These are phyloP conservation scores for Drepana falcataria DNA, from an alignment of 2,888 invertebrate species.

Conservation along the genomic window DNA sequence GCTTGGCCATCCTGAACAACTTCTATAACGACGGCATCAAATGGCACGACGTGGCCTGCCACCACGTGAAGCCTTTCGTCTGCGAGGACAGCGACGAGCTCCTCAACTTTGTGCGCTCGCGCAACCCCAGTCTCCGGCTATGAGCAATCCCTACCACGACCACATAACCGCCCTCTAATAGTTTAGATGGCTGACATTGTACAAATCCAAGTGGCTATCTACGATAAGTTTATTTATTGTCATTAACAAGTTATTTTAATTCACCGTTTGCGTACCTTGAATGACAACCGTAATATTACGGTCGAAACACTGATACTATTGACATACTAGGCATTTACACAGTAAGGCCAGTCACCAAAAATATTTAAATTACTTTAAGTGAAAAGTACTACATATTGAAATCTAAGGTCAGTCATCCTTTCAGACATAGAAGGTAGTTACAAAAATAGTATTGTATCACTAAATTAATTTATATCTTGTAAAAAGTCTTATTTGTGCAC, in stretches of 20 bases:
- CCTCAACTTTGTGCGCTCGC: slow-evolving; percentile 92
- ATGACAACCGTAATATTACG: slow-evolving; percentile 4
- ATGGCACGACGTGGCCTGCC: slow-evolving; percentile 93
- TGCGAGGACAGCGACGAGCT: slow-evolving; percentile 95
- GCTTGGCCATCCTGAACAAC: slow-evolving; percentile 92
- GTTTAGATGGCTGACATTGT: slow-evolving; percentile 66
- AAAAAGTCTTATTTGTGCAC: slow-evolving; percentile 64
- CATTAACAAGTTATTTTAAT: slow-evolving; percentile 25
- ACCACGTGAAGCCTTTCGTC: slow-evolving; percentile 91
- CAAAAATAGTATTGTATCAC: slow-evolving; percentile 26
- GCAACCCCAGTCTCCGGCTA: slow-evolving; percentile 91
- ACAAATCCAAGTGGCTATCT: slow-evolving; percentile 67
- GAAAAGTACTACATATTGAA: slow-evolving; percentile 2
- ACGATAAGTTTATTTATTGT: slow-evolving; percentile 71
- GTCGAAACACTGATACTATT: neutral
- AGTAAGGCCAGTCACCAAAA: neutral
- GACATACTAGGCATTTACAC: neutral
- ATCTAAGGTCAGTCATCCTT: slow-evolving; percentile 37
- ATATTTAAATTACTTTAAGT: slow-evolving; percentile 2
- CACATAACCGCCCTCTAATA: slow-evolving; percentile 40
- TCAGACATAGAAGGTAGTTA: slow-evolving; percentile 12
- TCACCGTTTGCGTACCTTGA: slow-evolving; percentile 16
- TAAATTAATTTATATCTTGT: slow-evolving; percentile 49
- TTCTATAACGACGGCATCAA: slow-evolving; percentile 93
- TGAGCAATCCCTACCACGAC: slow-evolving; percentile 46